These are phyloP conservation scores for Holacanthus passer DNA, from an alignment of 2,113 vertebrate species.

Conservation along the genomic window DNA sequence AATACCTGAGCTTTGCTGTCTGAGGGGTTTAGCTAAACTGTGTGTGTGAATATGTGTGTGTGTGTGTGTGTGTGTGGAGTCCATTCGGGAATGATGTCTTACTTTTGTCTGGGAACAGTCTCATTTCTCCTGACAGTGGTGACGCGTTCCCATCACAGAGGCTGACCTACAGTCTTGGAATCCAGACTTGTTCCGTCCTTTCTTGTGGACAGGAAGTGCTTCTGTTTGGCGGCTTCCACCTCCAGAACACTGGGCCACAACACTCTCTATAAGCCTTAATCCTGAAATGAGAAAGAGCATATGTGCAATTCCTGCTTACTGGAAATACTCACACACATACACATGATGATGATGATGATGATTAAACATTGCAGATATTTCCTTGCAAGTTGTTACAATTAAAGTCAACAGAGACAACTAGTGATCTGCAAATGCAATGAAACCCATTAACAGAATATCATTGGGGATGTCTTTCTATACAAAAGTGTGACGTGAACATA, in stretches of 20 bases:
- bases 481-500: too few relatives aligned
- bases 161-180: constrained; percentile 20
- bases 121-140: constrained; percentile 29
- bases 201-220: constrained; percentile 34
- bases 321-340: not conserved
- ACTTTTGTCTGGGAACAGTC: constrained; percentile 14
- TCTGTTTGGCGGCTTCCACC: constrained; percentile 7
- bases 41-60: not conserved
- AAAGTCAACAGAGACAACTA: too few relatives aligned
- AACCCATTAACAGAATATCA: too few relatives aligned
- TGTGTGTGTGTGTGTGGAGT: not conserved
- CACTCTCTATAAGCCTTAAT: not conserved
- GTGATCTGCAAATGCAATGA: not conserved
- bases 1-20: too few relatives aligned
- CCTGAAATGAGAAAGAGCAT: not conserved
- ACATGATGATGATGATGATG: not conserved
- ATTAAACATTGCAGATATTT: too few relatives aligned
- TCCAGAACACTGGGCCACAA: not conserved
- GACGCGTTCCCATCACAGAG: constrained; percentile 22
- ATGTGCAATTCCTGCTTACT: not conserved
- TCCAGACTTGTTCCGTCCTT: too few relatives aligned
- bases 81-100: too few relatives aligned
- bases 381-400: too few relatives aligned
- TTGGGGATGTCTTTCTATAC: too few relatives aligned
- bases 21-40: not conserved